Evolutionary conservation across 1,140 invertebrate genomes (phyloP).

Genomic region (Drosophila repleta): DNA sequence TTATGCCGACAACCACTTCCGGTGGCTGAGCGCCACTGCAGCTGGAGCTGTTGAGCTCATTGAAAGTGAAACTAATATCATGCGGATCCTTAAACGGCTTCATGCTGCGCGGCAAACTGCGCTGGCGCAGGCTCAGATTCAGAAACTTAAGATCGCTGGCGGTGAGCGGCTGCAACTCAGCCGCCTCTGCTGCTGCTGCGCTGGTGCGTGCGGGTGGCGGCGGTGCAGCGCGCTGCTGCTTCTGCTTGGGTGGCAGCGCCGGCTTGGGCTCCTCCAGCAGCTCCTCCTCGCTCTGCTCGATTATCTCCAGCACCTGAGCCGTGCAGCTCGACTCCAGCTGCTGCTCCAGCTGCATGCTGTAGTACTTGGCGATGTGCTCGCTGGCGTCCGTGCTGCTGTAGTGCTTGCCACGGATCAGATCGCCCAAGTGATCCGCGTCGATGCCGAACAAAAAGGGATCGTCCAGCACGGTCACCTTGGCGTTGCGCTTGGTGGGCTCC

Average conservation of each 20-base stretch:
- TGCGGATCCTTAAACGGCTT: constrained; percentile 83
- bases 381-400: constrained; percentile 56
- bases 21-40: constrained; percentile 10
- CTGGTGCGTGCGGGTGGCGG: constrained; percentile 50
- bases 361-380: constrained; percentile 70
- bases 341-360: constrained; percentile 41
- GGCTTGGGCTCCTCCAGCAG: constrained; percentile 56
- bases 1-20: constrained; percentile 39
- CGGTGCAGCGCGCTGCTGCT: constrained; percentile 59
- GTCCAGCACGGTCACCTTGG: constrained; percentile 77
- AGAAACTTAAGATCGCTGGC: constrained; percentile 80
- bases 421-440: constrained; percentile 78
- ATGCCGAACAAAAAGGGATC: constrained; percentile 83
- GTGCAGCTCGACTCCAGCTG: constrained; percentile 22
- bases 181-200: background rate
- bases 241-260: constrained; percentile 73
- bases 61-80: constrained; percentile 83
- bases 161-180: constrained; percentile 64
- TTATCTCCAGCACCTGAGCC: constrained; percentile 68
- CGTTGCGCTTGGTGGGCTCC: constrained; percentile 71
- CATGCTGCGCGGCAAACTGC: constrained; percentile 77
- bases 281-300: constrained; percentile 62
- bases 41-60: constrained; percentile 54
- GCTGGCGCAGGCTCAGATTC: constrained; percentile 78
- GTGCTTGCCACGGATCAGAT: constrained; percentile 69